phyloP scores from a whole-genome alignment of 2,113 vertebrate species.

The Leucosticte australis region DNA sequence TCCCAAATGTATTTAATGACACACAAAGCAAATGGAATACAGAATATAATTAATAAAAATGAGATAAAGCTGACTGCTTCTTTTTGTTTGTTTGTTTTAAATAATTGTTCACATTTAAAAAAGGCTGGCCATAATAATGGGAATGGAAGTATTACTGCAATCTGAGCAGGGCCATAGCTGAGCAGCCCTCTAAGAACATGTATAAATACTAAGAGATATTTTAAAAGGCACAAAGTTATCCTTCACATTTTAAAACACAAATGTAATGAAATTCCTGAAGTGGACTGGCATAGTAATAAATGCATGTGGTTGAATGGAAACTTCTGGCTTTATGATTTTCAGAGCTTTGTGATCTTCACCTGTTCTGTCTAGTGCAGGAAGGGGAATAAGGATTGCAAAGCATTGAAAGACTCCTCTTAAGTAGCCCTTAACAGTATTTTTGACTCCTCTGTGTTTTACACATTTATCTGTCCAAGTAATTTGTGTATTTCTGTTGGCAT shows the following conservation, averaged over 20 bases:
- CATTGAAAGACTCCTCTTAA: neutral
- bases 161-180: neutral
- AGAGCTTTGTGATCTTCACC: neutral
- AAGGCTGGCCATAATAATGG: neutral
- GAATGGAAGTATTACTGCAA: neutral
- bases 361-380: neutral
- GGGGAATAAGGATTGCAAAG: neutral
- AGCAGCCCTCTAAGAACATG: neutral
- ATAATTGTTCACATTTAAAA: neutral
- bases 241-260: neutral
- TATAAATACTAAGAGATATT: neutral
- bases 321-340: neutral
- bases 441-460: neutral
- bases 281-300: neutral
- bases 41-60: neutral
- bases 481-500: neutral
- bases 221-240: neutral
- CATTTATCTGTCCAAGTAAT: neutral
- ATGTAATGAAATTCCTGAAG: neutral
- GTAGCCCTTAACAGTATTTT: neutral
- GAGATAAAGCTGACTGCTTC: rapidly evolving
- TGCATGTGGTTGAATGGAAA: neutral
- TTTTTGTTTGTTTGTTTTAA: too few species aligned
- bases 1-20: neutral
- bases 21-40: neutral